These are phyloP conservation scores for Phrynocephalus forsythii DNA, from an alignment of 2,797 vertebrate genomes.

Conservation along the genomic window DNA sequence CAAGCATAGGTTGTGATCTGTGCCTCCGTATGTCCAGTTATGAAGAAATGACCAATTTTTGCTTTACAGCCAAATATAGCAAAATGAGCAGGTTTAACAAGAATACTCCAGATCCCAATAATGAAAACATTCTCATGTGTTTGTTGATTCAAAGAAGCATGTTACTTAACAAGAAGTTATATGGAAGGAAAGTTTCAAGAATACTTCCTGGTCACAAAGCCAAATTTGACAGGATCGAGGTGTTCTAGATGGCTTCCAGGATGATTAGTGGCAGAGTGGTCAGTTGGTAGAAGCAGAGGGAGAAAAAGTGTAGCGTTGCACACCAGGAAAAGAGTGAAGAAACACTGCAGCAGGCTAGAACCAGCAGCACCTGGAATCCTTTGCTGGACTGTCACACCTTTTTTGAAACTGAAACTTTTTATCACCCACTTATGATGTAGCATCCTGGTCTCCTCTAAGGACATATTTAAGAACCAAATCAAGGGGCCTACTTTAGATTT, in stretches of 20 bases:
- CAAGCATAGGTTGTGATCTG: slow-evolving; percentile 17
- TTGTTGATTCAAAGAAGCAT: not conserved
- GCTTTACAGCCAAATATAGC: not conserved
- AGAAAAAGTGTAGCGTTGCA: not conserved
- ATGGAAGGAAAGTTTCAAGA: not conserved
- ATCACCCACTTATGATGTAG: not conserved
- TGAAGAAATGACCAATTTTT: not conserved
- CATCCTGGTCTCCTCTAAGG: not conserved
- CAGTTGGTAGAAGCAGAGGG: not conserved
- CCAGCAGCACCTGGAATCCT: not conserved
- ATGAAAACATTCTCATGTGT: not conserved
- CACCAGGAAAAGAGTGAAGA: not conserved
- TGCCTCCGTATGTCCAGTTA: not conserved
- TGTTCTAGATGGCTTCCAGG: not conserved
- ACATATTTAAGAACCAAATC: not conserved
- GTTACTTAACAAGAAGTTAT: not conserved
- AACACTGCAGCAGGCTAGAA: slow-evolving; percentile 6
- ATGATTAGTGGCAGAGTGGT: not conserved
- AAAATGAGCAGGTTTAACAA: not conserved
- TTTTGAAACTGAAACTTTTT: not conserved
- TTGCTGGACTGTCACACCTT: not conserved
- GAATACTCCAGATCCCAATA: not conserved
- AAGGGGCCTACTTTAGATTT: not conserved
- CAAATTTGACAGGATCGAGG: not conserved
- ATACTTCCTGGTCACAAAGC: not conserved